Base-by-base conservation (phyloP, 2,113 vertebrate genomes). In the Pedetes capensis region DNA sequence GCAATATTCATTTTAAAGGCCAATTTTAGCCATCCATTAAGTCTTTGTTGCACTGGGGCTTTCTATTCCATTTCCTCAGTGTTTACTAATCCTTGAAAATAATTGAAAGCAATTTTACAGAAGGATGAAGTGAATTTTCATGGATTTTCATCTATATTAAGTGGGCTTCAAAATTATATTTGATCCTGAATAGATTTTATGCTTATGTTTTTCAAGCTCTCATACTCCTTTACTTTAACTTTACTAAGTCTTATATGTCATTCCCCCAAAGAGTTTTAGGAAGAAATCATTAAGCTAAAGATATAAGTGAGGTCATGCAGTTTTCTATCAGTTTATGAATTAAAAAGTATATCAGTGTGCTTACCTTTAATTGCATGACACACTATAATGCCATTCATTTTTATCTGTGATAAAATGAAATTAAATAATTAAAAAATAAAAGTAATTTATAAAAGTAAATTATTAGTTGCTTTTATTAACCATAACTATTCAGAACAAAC, bases 91-190 rank as follows among this genome's bases (percentile, higher is more conserved):
- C 90, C 94, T 96, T 71, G 87, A 98, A 93, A 94, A 96, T 96
- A 97, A 95, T 97, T 97, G 96, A 97, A 95, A 97, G 93, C n/a
- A 94, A 94, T 94, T 96, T 96, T 97, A 96, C 57, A 97, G 95
- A 97, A 97, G 34, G 82, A 96, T 93, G 88, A 97, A 98, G 64
- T 97, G 72, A 96, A 80, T 94, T 86, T 96, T 96, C 88, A 61
- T 72, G 66, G 87, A 95, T 75, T 74, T 96, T 89, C 51, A 93
- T 74, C 61, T 97, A 20, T 42, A 85, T 53, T 6, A 88, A 74
- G 29, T 81, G 11, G 66, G 14, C 69, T 96, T 95, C 74, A 27
- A 71, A 83, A 71, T 87, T 85, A 74, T 51, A 23, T 83, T 79
- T 89, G 23, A 74, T 64, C 44, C 88, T 49, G 37, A 87, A 39